These are phyloP conservation scores for Tiliacea aurago DNA, from an alignment of 2,888 invertebrate species.

Conservation along the genomic window DNA sequence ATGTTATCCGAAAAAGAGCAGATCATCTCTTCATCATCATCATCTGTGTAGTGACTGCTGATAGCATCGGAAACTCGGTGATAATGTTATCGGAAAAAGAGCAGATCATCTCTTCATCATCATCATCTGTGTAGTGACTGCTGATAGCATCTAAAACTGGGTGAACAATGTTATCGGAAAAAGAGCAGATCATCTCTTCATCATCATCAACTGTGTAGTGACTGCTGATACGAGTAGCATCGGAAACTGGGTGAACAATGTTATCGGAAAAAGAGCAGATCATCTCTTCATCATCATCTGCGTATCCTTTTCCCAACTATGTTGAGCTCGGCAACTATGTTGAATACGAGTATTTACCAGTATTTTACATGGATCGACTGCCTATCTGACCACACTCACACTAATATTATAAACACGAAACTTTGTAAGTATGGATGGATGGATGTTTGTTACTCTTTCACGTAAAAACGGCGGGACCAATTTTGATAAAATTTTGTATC, in stretches of 20 bases:
- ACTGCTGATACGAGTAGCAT: background rate
- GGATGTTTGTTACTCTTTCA: too few relatives aligned
- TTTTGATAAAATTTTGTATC: too few relatives aligned
- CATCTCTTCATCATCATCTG: background rate
- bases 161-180: background rate
- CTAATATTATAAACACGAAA: too few relatives aligned
- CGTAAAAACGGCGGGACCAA: too few relatives aligned
- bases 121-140: background rate
- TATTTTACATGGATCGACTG: too few relatives aligned
- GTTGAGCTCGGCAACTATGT: too few relatives aligned
- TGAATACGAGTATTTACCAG: too few relatives aligned
- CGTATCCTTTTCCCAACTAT: too few relatives aligned
- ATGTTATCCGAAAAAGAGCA: background rate
- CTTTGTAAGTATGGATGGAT: too few relatives aligned
- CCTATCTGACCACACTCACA: background rate
- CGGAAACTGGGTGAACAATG: background rate
- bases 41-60: background rate
- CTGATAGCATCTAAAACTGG: background rate
- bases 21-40: background rate
- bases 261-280: background rate
- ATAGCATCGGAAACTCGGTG: background rate
- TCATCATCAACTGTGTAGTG: too few relatives aligned
- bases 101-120: background rate
- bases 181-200: background rate
- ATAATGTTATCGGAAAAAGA: background rate